Evolutionary conservation across 2,797 vertebrate species (phyloP), one percentile per base, ranked within the genome.

Genomic region (Phrynocephalus forsythii): DNA sequence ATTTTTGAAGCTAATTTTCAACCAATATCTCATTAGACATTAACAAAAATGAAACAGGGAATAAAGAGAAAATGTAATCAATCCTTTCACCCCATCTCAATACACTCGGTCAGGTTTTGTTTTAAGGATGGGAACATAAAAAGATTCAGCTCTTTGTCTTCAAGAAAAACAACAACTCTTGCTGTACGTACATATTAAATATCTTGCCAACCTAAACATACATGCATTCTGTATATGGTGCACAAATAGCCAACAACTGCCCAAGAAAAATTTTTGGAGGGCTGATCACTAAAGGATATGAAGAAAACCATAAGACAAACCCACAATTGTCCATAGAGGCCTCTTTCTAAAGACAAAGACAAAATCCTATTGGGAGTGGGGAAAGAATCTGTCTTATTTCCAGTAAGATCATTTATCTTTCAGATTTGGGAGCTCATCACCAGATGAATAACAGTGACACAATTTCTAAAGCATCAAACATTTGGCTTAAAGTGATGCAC

Each of bases 271-370:
- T 93, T 90, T 96, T 84, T 93, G 86, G 38, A 86, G 84, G 94
- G 95, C 90, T 85, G 60, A 63, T 63, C 20, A 92, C 94, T 91
- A 94, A 95, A 95, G 92, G 94, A 63, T 95, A 67, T 30, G 6
- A 50, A 4, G 26, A 38, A 60, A 76, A 68, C 6, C 48, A 81
- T 3, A 67, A 68, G 22, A 76, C 33, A 82, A 96, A 96, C 1
- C 88, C 93, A 94, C 94, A 83, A 94, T 93, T 90, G 66, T 96
- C 96, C 95, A 96, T 91, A 91, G 95, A 96, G 96, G 96, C 96
- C 96, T 96, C 95, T 91, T 94, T 95, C 94, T 88, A 96, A 96
- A 96, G 95, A 97, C 96, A 97, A 96, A 96, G 95, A 94, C 96
- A 96, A 94, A 95, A 96, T 96, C 91, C 96, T 95, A 96, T 97